Base-by-base conservation (phyloP, 2,888 invertebrate species). In the Apamea anceps region DNA sequence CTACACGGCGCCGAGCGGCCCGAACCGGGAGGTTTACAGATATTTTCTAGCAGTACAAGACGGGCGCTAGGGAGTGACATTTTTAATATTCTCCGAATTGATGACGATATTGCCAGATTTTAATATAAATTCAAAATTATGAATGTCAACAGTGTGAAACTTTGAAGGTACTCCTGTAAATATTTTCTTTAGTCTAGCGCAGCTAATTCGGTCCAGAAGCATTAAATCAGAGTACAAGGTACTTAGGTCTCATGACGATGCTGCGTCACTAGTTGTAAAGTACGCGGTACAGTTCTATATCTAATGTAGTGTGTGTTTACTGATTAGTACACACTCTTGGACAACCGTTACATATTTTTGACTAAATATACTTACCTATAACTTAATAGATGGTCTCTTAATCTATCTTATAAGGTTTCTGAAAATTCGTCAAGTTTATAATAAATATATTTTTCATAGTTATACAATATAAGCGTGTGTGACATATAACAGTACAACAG, bases 221-320 rank as follows among this genome's bases (percentile, higher is more conserved):
- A 88, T 82, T 87, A 85, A 87, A 85, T 83, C 74, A 87, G 77
- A 88, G 90, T 90, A 91, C 91, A 89, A 90, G 85, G 81, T 87
- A 90, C 84, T 84, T 84, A 88, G 82, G 76, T 86, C 66, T 85
- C 75, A 81, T 82, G 77, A 82, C 75, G 67, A 80, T 75, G 71
- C 81, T 68, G 72, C 74, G 71, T 75, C 45, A 74, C 72, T 79
- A 71, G 37, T 54, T 79, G 65, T 80, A 72, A 51, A 45, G 28
- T 71, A 63, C 0, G 48, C 48, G 18, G 63, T 73, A 68, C 42
- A 21, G 28, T 63, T 80, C 75, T 68, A 37, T 70, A 62, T n/a
- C 57, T 80, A 54, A 48, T 12, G 0, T 57, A 42, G 78, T 80
- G 86, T 85, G 86, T 85, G 84, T 87, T 88, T 85, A 85, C 81